Conservation (phyloP, 2,888 invertebrate species). For the Hyalella azteca region DNA sequence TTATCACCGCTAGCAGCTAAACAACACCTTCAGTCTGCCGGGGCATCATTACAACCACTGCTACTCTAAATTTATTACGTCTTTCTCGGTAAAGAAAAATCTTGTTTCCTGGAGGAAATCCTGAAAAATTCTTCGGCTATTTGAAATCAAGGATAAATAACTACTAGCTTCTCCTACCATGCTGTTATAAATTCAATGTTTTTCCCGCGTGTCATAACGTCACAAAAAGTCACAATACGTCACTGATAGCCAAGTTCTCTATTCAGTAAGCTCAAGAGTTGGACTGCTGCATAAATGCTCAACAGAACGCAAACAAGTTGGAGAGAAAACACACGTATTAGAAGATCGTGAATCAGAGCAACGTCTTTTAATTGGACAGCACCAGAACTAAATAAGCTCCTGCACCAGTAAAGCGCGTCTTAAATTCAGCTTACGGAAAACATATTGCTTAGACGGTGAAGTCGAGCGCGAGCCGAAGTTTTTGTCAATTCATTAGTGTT, state of each 20-base stretch:
- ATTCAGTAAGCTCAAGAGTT: too few species aligned
- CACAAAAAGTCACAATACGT: too few species aligned
- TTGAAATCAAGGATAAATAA: background rate
- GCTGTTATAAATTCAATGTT: too few species aligned
- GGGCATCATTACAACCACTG: background rate
- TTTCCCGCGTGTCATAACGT: too few species aligned
- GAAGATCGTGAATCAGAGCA: constrained; percentile 11
- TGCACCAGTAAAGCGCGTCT: background rate
- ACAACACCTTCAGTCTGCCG: background rate
- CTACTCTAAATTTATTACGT: background rate
- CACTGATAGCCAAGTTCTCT: too few species aligned
- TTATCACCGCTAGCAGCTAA: background rate
- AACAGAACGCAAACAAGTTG: background rate
- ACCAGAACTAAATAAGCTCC: background rate
- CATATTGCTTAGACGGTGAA: too few species aligned
- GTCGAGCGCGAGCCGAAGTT: too few species aligned
- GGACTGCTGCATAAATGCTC: too few species aligned
- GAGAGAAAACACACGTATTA: background rate
- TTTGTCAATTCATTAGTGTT: too few species aligned
- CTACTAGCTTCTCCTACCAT: too few species aligned
- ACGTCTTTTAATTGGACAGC: constrained; percentile 25
- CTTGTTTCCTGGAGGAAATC: background rate
- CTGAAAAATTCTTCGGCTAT: background rate
- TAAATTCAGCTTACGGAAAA: background rate
- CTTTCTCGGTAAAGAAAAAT: background rate